Base-by-base conservation (phyloP, 1,140 invertebrate genomes). In the Macrobrachium nipponense region DNA sequence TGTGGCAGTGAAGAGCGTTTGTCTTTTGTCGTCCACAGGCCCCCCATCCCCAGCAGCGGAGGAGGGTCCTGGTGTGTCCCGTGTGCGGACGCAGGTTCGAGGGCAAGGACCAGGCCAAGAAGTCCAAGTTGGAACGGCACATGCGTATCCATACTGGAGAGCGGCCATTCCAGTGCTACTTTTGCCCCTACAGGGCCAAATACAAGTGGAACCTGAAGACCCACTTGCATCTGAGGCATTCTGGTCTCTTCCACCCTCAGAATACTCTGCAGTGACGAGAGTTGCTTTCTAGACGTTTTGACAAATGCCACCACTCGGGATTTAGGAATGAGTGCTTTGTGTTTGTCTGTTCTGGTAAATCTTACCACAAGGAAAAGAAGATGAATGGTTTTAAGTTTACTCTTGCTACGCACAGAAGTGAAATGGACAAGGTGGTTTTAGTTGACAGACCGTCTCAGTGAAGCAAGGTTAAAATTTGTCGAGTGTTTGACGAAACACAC, bases 111-210 rank as follows among this genome's bases (percentile, higher is more conserved):
- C 84, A 87, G 81, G 81, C 89, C 20, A 86, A 86, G 77, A 77
- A 78, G 51, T 86, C 84, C 77, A 89, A 87, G 78, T 84, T 90
- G 72, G 82, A 88, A 61, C 86, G 89, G 58, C 91, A 91, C 89
- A 88, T 91, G 87, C 87, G 90, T 5, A 90, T 89, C 7, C 91
- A 92, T 84, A 92, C 91, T 5, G 89, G 92, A 4, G 93, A 94
- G 89, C 89, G 92, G 77, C 93, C 93, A 10, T 93, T 92, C 89
- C 90, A 90, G 79, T 94, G 93, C 87, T 91, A 91, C 79, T 90
- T 91, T 68, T 94, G 93, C 80, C 82, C 89, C 43, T 89, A 89
- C 80, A 78, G 88, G 51, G 86, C 86, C 60, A 78, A 62, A 43
- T 84, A 86, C 82, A 89, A 89, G 86, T 87, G 82, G 79, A 87